A percentile compares a stretch with the other conserved stretches of the same genome.
Evolutionary conservation across 2,888 invertebrate species (phyloP).

Genomic region (Megaustenia siamemsis): DNA sequence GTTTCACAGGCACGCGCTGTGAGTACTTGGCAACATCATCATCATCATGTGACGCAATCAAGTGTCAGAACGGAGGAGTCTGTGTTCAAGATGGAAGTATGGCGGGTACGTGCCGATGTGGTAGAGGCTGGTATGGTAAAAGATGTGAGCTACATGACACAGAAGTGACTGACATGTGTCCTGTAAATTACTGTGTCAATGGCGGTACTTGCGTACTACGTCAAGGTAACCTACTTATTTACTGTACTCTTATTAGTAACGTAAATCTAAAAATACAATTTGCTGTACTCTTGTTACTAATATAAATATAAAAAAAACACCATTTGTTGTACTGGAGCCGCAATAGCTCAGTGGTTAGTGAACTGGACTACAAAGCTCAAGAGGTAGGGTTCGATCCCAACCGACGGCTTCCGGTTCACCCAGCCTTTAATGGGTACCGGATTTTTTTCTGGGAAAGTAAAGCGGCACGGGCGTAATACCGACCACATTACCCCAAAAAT

Average conservation of each 20-base stretch:
- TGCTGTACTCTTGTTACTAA: too few relatives aligned
- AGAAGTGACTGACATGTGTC: not conserved
- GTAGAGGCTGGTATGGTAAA: slow-evolving; percentile 30
- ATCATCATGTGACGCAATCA: slow-evolving; percentile 5
- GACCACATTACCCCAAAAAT: too few relatives aligned
- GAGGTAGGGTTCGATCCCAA: too few relatives aligned
- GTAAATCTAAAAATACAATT: too few relatives aligned
- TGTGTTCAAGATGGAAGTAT: not conserved
- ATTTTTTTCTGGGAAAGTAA: too few relatives aligned
- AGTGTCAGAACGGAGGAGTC: slow-evolving; percentile 17
- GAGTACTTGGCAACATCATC: not conserved
- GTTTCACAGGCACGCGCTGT: slow-evolving; percentile 44
- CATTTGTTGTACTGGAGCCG: not conserved
- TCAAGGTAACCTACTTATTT: slow-evolving; percentile 12
- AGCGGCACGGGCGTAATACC: too few relatives aligned
- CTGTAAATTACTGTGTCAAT: not conserved
- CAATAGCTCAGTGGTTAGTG: too few relatives aligned
- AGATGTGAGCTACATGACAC: slow-evolving; percentile 7
- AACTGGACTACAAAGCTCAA: too few relatives aligned
- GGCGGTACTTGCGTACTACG: slow-evolving; percentile 29
- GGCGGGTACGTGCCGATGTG: slow-evolving; percentile 4
- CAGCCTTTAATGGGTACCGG: too few relatives aligned
- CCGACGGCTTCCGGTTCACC: too few relatives aligned
- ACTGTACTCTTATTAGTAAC: too few relatives aligned
- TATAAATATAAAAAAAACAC: too few relatives aligned